Base-by-base conservation (phyloP, 1,140 invertebrate genomes). In the Drosophila auraria region DNA sequence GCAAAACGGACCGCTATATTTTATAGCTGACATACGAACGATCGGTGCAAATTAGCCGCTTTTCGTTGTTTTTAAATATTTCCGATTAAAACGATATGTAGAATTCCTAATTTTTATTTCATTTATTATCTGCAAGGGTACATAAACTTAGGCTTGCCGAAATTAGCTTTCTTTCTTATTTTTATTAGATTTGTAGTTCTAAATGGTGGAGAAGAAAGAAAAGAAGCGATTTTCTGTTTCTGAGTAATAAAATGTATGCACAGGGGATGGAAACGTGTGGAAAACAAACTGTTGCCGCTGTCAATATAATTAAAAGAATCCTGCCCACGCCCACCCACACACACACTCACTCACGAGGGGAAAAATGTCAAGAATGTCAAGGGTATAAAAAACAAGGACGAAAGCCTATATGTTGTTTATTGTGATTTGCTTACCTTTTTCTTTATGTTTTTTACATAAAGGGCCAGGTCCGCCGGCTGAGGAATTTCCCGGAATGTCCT, bases 251-350 rank as follows among this genome's bases (percentile, higher is more conserved):
- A 73, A 73, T 73, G 51, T 60, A 73, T 72, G 70, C 68, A 51
- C 33, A 15, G 6, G 27, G 9, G 8, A 11, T 7, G 2, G 47
- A 36, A n/a, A 25, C 36, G 53, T 44, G 54, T 42, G 36, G 38
- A 15, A 23, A 38, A 30, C 6, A 38, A 60, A 73, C 51, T 71
- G 60, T 58, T 30, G 23, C 54, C 30, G 56, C 71, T 61, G 70
- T 73, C 70, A 73, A 73, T 73, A 73, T 73, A 73, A 73, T 73
- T 61, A 54, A 73, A 73, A 72, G 36, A 61, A 73, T 73, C 38
- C 20, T 40, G 51, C 54, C 27, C 70, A 73, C 54, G 70, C 70
- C 70, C 54, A 42, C 15, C 12, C 27, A 17, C 25, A n/a, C n/a
- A n/a, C 30, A 40, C 33, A 49, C 20, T 20, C 38, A 47, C 17